Evolutionary conservation across 2,113 vertebrate species (phyloP).

Genomic region (Neofelis nebulosa): DNA sequence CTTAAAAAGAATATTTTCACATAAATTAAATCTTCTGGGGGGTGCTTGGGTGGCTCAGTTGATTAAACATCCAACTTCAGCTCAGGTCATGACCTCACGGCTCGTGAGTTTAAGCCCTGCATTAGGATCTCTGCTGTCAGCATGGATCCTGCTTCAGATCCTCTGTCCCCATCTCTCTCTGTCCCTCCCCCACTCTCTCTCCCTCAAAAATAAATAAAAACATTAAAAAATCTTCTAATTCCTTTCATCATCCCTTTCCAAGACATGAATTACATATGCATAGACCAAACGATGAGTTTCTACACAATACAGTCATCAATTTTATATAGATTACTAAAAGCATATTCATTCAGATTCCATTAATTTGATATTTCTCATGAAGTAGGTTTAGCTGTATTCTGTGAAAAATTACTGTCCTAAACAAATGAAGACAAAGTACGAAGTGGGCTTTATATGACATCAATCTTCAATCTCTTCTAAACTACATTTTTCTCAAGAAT

Average conservation of each 20-base stretch:
- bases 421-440: conserved; percentile 54
- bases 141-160: too few species aligned
- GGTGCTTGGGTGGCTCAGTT: too few species aligned
- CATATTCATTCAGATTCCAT: conserved; percentile 41
- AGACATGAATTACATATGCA: neutral
- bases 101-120: too few species aligned
- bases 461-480: conserved; percentile 23
- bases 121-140: too few species aligned
- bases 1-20: conserved; percentile 2
- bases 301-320: conserved; percentile 22
- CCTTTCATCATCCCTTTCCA: neutral
- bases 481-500: neutral
- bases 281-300: conserved; percentile 37
- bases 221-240: neutral
- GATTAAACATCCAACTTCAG: too few species aligned
- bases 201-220: too few species aligned
- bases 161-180: too few species aligned
- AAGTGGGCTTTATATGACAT: neutral
- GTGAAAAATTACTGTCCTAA: neutral
- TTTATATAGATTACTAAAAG: conserved; percentile 39
- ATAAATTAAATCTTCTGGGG: conserved; percentile 15
- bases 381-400: neutral
- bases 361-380: conserved; percentile 50
- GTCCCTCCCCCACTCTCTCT: too few species aligned
- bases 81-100: too few species aligned